Conservation (phyloP, 2,113 vertebrate species). For the Pseudorasbora parva region DNA sequence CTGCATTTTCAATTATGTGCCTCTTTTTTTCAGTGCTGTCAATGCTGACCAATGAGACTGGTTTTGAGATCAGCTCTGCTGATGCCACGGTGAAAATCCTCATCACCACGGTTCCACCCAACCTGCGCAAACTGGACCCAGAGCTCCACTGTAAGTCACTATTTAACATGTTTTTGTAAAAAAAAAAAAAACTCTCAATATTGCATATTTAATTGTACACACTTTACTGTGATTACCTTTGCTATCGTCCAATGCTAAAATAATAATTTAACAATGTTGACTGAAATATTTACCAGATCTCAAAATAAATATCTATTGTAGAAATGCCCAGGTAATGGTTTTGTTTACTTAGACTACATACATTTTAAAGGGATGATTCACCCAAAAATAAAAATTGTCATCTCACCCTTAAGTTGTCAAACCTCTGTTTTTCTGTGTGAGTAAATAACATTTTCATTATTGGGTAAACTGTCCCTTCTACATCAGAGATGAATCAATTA, state of each 20-base stretch:
- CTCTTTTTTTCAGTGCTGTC: conserved; percentile 83
- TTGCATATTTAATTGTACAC: too few relatives aligned
- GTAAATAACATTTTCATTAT: too few relatives aligned
- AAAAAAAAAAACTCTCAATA: too few relatives aligned
- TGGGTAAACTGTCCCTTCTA: too few relatives aligned
- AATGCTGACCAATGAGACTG: conserved; percentile 96
- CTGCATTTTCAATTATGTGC: background rate
- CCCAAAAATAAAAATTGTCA: too few relatives aligned
- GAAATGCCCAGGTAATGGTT: background rate
- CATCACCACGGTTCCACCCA: conserved; percentile 95
- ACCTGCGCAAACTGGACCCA: conserved; percentile 93
- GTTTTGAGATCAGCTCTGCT: conserved; percentile 95
- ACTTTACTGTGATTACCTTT: background rate
- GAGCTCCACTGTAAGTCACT: conserved; percentile 90
- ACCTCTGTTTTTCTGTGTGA: too few relatives aligned
- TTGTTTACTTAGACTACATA: background rate
- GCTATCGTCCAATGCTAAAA: background rate
- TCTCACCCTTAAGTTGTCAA: too few relatives aligned
- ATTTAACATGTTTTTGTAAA: too few relatives aligned
- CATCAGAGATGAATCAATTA: background rate
- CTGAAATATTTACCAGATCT: background rate
- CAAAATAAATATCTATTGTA: background rate
- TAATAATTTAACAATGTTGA: too few relatives aligned
- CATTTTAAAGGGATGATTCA: too few relatives aligned
- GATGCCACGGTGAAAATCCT: conserved; percentile 96